Base-by-base conservation (phyloP, 2,888 invertebrate genomes). In the Lasioglossum figueresi region DNA sequence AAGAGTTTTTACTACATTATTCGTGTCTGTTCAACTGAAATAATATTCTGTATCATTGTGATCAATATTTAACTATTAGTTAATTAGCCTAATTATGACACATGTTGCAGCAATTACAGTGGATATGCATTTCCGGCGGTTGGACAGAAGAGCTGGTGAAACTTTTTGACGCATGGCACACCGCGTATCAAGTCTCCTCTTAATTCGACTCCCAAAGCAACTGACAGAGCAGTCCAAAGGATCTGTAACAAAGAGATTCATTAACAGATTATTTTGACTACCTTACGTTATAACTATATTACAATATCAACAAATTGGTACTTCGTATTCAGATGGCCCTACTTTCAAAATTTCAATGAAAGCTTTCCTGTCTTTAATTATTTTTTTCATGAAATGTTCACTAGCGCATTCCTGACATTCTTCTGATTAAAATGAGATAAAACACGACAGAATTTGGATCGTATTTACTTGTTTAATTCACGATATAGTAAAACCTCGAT, bases 41-140 rank as follows among this genome's bases (percentile, higher is more conserved):
- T 12, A 45, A 1, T 45, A 16, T 45, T 19, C 45, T 16, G 16
- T 45, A 4, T 45, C 16, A 5, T 16, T 45, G 16, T 16, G 4
- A 45, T 45, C 45, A 16, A 45, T 45, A 45, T 45, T 45, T 45
- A 16, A 16, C 4, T 16, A 45, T 45, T 45, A 45, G 48, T 66
- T n/a, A n/a, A n/a, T n/a, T n/a, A n/a, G n/a, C n/a, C 8, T 31
- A 31, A 63, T 63, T 31, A 63, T 2, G 37, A 40, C 23, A 68
- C 34, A 23, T 12, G 37, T 68, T n/a, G 10, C 37, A n/a, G 78
- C 19, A 45, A 79, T 97, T 96, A 98, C 98, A 98, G 96, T 91
- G 98, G 98, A 96, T 98, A 98, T 85, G 97, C 97, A 94, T 97
- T 98, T 90, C 98, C 98, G 86, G 98, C 98, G 52, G 98, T 98